These are phyloP conservation scores for Stegophylla sp. DNA, from an alignment of 2,888 invertebrate species.

Conservation along the genomic window DNA sequence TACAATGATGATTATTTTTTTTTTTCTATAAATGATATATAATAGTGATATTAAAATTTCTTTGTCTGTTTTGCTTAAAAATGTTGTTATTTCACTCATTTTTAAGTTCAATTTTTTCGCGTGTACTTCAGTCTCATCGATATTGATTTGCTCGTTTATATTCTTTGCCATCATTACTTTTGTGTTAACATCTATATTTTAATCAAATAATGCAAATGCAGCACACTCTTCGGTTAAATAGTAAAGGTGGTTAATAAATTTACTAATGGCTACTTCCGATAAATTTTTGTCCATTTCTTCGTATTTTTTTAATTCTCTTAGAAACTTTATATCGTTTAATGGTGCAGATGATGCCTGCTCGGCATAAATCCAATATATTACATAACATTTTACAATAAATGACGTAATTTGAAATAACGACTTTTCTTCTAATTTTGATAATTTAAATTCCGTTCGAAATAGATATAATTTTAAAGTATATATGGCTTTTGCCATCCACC, in stretches of 20 bases:
- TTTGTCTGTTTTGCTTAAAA: conserved; percentile 1
- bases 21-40: too few species aligned
- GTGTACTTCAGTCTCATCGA: too few species aligned
- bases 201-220: conserved; percentile 33
- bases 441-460: conserved; percentile 59
- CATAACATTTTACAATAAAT: conserved; percentile 38
- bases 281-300: conserved; percentile 7
- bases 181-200: not conserved
- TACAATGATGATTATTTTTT: too few species aligned
- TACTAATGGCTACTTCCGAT: conserved; percentile 10
- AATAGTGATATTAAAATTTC: conserved; percentile 7
- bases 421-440: conserved; percentile 41
- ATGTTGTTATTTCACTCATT: not conserved
- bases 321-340: not conserved
- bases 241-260: not conserved
- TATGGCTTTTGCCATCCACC: conserved; percentile 60
- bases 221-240: conserved; percentile 22
- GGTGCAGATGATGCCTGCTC: not conserved
- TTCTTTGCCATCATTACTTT: conserved; percentile 21
- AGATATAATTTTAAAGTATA: conserved; percentile 58
- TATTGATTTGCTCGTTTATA: conserved; percentile 1
- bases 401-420: conserved; percentile 36
- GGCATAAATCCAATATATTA: not conserved
- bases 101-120: conserved; percentile 16
- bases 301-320: conserved; percentile 11